Conservation (phyloP, 2,113 vertebrate genomes). For the Passer montanus region DNA sequence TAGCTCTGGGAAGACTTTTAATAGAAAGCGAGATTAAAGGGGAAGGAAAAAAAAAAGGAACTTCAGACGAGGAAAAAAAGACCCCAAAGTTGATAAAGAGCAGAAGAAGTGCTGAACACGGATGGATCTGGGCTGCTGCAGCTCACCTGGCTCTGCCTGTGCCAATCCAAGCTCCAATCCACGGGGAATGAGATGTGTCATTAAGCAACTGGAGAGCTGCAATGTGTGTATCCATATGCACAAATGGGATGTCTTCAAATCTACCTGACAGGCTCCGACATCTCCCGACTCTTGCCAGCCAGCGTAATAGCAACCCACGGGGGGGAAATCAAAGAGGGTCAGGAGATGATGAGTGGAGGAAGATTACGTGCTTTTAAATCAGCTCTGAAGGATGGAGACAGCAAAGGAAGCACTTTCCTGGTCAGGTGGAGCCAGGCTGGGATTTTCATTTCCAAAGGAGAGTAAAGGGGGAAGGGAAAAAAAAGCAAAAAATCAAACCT, state of each 20-base stretch:
- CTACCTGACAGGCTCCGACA: background rate
- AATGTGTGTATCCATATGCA: background rate
- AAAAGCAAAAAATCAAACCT: background rate
- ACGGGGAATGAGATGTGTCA: background rate
- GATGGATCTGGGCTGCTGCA: background rate
- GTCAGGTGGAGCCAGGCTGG: background rate
- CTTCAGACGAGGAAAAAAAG: background rate
- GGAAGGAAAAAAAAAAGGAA: background rate
- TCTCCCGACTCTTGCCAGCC: background rate
- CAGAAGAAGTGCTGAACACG: background rate
- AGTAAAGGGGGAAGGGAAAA: background rate
- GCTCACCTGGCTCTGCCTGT: background rate
- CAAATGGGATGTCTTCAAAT: background rate
- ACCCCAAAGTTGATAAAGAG: background rate
- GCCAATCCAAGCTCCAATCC: background rate
- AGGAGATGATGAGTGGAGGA: background rate
- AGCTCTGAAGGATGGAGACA: background rate
- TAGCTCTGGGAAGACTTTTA: slow-evolving; percentile 82
- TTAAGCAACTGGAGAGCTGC: background rate
- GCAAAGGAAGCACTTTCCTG: background rate
- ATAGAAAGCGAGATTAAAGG: slow-evolving; percentile 81
- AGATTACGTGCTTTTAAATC: background rate
- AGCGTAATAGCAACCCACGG: background rate
- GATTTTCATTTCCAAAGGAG: slow-evolving; percentile 23
- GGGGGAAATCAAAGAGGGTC: background rate